These are phyloP conservation scores for Lasiurus cinereus DNA, from an alignment of 2,113 vertebrate genomes.

Conservation along the genomic window DNA sequence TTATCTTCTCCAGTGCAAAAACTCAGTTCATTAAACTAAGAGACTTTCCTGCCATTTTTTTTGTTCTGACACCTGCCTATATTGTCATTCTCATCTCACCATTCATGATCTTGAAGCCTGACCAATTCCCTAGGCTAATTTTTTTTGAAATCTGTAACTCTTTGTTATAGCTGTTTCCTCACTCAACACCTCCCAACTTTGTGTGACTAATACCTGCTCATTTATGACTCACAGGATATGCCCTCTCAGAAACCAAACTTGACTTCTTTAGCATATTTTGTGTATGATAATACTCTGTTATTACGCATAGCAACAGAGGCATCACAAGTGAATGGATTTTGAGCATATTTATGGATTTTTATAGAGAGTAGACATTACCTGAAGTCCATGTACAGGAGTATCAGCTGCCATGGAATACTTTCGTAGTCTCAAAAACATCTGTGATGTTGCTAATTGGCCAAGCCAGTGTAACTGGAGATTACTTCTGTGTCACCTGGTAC, in stretches of 20 bases:
- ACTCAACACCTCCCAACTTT: accelerated
- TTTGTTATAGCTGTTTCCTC: neutral
- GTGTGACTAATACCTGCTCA: neutral
- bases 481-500: neutral
- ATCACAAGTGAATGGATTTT: neutral
- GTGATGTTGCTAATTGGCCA: neutral
- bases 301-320: neutral
- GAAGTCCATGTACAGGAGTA: neutral
- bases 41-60: neutral
- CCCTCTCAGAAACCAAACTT: neutral
- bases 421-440: neutral
- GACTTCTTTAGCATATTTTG: neutral
- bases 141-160: neutral
- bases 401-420: neutral
- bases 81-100: neutral
- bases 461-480: no score
- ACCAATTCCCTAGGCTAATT: neutral
- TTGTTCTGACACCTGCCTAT: neutral
- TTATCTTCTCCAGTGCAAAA: neutral
- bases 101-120: neutral
- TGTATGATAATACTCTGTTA: neutral
- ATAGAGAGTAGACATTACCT: neutral
- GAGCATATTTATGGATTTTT: neutral
- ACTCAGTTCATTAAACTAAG: neutral
- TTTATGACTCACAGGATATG: neutral